Evolutionary conservation across 2,888 invertebrate genomes (phyloP), one percentile per base, ranked within the genome.

Genomic region (Bellardia bayeri): DNA sequence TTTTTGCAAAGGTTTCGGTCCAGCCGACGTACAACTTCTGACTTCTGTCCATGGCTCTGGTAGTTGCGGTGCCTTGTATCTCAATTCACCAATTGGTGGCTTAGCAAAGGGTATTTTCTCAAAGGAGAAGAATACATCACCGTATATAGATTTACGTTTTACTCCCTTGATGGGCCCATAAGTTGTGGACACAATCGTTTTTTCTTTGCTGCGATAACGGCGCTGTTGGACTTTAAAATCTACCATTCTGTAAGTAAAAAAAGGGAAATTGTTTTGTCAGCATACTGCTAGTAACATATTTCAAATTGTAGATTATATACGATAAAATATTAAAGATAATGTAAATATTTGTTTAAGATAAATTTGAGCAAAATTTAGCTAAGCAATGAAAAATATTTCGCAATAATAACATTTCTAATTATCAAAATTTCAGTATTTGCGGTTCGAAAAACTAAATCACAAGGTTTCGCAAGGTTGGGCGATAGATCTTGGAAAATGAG

Each of bases 41-140:
- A 94, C 91, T 54, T 93, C 94, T 1, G 89, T 91, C 95, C 95
- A 95, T 69, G 93, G 90, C 58, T 92, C 91, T 33, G 94, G 93
- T 2, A 94, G 93, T 83, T 93, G 92, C 0, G 95, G 95, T 30
- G 94, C 94, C 92, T 91, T 93, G 66, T 91, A 93, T 51, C 93
- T 91, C 56, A 93, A 74, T 66, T 93, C 92, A 3, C 92, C 93
- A 4, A 93, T 61, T 0, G 93, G 93, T 16, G 94, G 93, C 85
- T 92, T 91, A 16, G 93, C 93, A 81, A 93, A 93, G 16, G 93
- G 93, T 66, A 93, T 92, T 51, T 90, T 91, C 89, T 93, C 93
- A 85, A 93, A 93, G 58, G 93, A 93, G 49, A 92, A 93, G 80
- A 92, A 93, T 3, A 92, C 88, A 79, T 93, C 91, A 11, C 93